phyloP scores from a whole-genome alignment of 2,113 vertebrate species.

The Larimichthys polyactis region DNA sequence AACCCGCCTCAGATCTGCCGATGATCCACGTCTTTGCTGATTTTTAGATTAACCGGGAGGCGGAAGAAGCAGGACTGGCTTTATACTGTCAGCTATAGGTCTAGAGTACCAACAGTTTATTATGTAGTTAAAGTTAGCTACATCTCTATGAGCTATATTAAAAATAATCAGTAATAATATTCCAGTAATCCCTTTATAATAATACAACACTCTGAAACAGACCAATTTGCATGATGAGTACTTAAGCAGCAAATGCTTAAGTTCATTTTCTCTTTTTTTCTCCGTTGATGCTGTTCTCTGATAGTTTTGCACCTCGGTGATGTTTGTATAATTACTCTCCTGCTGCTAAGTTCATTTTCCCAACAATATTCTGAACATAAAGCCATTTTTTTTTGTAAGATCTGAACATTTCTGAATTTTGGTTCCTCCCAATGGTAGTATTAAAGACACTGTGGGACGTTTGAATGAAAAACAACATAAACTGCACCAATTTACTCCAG shows the following conservation, averaged over 20 bases:
- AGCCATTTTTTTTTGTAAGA: background rate
- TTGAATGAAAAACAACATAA: background rate
- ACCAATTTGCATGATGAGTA: background rate
- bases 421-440: background rate
- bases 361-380: background rate
- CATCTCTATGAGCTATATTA: too few relatives aligned
- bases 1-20: too few relatives aligned
- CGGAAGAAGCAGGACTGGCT: too few relatives aligned
- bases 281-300: too few relatives aligned
- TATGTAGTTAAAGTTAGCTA: too few relatives aligned
- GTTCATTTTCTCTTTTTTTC: background rate
- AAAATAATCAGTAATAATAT: background rate
- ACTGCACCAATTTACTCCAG: background rate
- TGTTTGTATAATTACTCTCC: too few relatives aligned
- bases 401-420: background rate
- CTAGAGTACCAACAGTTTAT: background rate
- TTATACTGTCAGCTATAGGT: too few relatives aligned
- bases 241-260: background rate
- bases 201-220: too few relatives aligned
- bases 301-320: too few relatives aligned
- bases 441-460: background rate
- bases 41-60: too few relatives aligned
- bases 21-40: too few relatives aligned
- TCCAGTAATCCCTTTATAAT: background rate
- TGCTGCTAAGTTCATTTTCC: background rate